A percentile compares a stretch with the other conserved stretches of the same genome.
Conservation (phyloP, 1,140 invertebrate species). For the Heliconius nattereri region DNA sequence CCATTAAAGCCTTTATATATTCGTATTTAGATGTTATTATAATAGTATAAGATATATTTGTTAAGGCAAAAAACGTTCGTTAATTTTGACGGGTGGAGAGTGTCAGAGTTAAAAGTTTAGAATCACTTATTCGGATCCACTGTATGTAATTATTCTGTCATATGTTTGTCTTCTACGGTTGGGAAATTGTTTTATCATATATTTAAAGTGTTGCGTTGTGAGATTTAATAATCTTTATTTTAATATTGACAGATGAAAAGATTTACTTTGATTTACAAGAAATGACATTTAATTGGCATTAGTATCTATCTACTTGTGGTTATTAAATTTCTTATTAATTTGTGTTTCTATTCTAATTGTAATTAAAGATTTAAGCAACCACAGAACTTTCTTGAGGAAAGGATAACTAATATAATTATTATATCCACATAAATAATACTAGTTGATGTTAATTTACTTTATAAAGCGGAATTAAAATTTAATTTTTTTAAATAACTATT, state of each 20-base stretch:
- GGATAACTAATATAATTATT: too few species aligned
- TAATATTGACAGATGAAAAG: neutral
- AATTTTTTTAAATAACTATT: too few species aligned
- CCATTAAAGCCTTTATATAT: constrained; percentile 20
- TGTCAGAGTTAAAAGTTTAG: constrained; percentile 74
- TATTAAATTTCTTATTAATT: neutral
- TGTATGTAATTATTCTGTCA: constrained; percentile 65
- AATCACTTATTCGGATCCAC: constrained; percentile 72
- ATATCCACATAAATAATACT: too few species aligned
- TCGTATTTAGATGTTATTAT: constrained; percentile 17
- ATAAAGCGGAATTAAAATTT: too few species aligned
- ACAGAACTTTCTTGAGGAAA: too few species aligned
- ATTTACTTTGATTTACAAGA: neutral
- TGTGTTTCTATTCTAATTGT: too few species aligned
- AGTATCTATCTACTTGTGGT: neutral
- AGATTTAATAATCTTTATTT: neutral
- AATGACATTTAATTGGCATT: neutral
- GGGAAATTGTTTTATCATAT: constrained; percentile 38
- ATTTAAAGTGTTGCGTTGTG: neutral
- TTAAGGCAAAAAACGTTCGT: constrained; percentile 62
- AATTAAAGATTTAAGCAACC: too few species aligned
- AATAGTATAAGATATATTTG: constrained; percentile 35
- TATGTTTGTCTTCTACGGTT: constrained; percentile 36
- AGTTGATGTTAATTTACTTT: too few species aligned
- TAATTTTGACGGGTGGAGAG: constrained; percentile 75